Base-by-base conservation (phyloP, 1,140 invertebrate genomes). In the Medauroidea extradentata region DNA sequence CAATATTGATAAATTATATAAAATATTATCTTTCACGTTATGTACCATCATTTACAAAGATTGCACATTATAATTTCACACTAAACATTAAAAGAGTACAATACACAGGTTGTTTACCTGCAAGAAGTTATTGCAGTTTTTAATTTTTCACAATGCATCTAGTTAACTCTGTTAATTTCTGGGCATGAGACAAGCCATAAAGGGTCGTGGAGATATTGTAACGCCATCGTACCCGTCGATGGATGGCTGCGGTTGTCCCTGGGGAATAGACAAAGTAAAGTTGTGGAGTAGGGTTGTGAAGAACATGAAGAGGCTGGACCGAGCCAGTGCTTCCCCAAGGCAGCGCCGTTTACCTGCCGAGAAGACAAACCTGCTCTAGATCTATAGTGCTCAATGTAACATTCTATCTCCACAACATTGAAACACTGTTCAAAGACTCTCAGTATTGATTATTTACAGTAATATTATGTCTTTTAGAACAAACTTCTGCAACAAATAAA, bases 281-380 rank as follows among this genome's bases (percentile, higher is more conserved):
- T 78, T 70, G 59, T 83, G 78, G 18, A 85, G 60, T 16, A 85
- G 64, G 46, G 75, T 67, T 1, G 78, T 70, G 49, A 82, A 72
- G 55, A 80, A 82, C 25, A 83, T 57, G 61, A 83, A 85, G 16
- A 85, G 59, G 41, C 75, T 78, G 9, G 75, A 69, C 60, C 77
- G 79, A 0, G 84, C 85, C 16, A 86, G 59, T 42, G 68, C 66
- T 67, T 87, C 84, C n/a, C 84, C 85, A 1, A 83, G 61, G 60
- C 85, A 87, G 43, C 80, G 77, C 69, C 85, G 71, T 67, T 78
- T 82, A 8, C 84, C 84, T 90, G 71, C 34, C 79, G 78, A 59
- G 24, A 55, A 46, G 18, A 44, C 8, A 51, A 51, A 46, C 23
- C n/a, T n/a, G n/a, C n/a, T n/a, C n/a, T n/a, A n/a, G n/a, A n/a